Conservation (phyloP, 1,140 invertebrate species). For the Diorhabda carinulata region DNA sequence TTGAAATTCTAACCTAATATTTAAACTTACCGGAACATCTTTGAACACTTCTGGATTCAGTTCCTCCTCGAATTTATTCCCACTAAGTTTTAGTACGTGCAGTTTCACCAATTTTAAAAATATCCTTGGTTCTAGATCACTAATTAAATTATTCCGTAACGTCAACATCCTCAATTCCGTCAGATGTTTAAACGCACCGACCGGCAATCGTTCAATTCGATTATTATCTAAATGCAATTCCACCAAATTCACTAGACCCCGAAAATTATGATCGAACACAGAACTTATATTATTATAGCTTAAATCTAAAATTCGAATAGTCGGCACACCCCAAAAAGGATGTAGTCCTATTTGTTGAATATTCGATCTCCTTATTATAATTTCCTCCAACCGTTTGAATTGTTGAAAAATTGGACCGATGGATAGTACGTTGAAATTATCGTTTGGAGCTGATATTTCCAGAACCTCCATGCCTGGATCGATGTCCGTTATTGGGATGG, state of each 20-base stretch:
- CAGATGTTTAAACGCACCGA: conserved; percentile 71
- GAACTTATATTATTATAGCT: conserved; percentile 71
- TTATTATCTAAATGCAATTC: conserved; percentile 86
- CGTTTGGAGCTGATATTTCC: conserved; percentile 62
- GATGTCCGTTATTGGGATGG: conserved; percentile 60
- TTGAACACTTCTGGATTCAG: conserved; percentile 57
- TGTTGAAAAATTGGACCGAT: conserved; percentile 69
- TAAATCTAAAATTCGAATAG: conserved; percentile 65
- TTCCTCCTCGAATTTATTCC: conserved; percentile 65
- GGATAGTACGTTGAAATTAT: conserved; percentile 60
- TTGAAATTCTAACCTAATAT: no score
- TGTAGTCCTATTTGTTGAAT: conserved; percentile 73
- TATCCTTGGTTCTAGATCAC: conserved; percentile 62
- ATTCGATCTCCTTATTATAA: conserved; percentile 70
- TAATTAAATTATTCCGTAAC: conserved; percentile 65
- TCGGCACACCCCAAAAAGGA: conserved; percentile 74
- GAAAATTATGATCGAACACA: conserved; percentile 80
- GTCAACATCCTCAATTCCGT: conserved; percentile 63
- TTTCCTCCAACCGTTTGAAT: conserved; percentile 65
- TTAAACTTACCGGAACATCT: conserved; percentile 43
- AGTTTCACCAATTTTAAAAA: conserved; percentile 70
- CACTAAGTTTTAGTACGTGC: conserved; percentile 65
- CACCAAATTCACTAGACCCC: conserved; percentile 68
- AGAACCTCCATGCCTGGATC: conserved; percentile 62
- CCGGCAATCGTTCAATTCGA: conserved; percentile 63